Evolutionary conservation across 2,888 invertebrate species (phyloP), one percentile per base, ranked within the genome.

Genomic region (Calameuta filiformis): DNA sequence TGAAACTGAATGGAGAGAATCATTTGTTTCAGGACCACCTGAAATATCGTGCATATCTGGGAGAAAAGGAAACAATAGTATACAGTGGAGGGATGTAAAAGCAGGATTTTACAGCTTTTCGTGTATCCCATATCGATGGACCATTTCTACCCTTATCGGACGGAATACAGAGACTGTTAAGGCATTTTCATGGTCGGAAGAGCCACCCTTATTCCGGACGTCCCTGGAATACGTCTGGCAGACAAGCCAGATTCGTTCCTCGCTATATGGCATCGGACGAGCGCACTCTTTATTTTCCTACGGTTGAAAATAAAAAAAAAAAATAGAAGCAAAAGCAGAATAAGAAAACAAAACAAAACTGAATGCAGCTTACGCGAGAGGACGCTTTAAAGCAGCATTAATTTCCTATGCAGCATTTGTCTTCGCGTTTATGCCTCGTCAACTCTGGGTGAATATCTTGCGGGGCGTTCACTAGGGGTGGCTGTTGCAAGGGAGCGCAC

Each of bases 351-450:
- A 40, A 40, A 40, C 15, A 34, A 35, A 71, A 37, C 11, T 33
- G 73, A 71, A 34, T 75, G 35, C 73, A 73, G 11, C 76, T 76
- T 56, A 68, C 40, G 75, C 75, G 76, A 76, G 68, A 56, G 23
- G 56, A 76, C 73, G 75, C 73, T 76, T 76, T 69, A 74, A 74
- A 76, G 76, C 79, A 33, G 79, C 76, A 79, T 79, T 79, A 79
- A 79, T 79, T 79, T 79, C 79, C 79, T 79, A 79, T 69, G 79
- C 76, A 73, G 75, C 56, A 76, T 76, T 79, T 79, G 76, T 79
- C 74, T 74, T 69, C 35, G 15, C 76, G 68, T 79, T 76, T 79
- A 76, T 74, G 76, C 76, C 37, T 76, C 79, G 76, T 79, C 79
- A 73, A 76, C 75, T 69, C 40, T n/a, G 33, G 75, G 34, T 33